phyloP scores from a whole-genome alignment of 2,113 vertebrate genomes.

The Zingel zingel region DNA sequence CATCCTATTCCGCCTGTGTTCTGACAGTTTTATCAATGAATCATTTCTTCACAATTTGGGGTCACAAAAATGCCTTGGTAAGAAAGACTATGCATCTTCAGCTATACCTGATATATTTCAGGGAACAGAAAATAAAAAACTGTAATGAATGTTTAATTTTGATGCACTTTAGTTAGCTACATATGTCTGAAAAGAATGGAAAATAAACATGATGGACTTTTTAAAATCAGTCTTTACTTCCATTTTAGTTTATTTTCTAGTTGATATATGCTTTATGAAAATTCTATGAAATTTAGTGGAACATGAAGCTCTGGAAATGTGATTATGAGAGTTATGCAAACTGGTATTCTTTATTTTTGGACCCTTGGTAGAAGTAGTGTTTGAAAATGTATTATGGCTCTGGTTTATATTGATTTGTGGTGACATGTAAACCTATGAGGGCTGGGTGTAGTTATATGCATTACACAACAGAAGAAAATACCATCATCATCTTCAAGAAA shows the following conservation, averaged over 20 bases:
- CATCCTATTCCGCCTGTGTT: conserved; percentile 5
- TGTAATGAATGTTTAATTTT: background rate
- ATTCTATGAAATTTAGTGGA: background rate
- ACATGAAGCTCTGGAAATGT: background rate
- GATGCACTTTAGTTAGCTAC: background rate
- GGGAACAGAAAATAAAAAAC: background rate
- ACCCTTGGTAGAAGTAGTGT: background rate
- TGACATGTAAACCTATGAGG: background rate
- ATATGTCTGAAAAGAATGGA: background rate
- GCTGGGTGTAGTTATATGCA: background rate
- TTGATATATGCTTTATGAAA: background rate
- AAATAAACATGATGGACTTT: background rate
- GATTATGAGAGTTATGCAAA: background rate
- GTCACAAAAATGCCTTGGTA: background rate
- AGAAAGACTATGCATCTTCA: background rate
- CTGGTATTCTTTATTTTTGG: background rate
- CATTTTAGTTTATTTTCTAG: background rate
- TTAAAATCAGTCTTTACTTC: background rate
- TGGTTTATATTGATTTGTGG: background rate
- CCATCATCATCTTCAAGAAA: background rate
- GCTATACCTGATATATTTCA: background rate
- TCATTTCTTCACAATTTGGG: background rate
- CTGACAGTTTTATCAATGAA: conserved; percentile 23
- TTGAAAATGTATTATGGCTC: background rate
- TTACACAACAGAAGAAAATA: background rate